A percentile compares a stretch with the other conserved stretches of the same genome.
These are phyloP conservation scores for Dolichotis patagonum DNA, from an alignment of 2,113 vertebrate species.

Conservation along the genomic window DNA sequence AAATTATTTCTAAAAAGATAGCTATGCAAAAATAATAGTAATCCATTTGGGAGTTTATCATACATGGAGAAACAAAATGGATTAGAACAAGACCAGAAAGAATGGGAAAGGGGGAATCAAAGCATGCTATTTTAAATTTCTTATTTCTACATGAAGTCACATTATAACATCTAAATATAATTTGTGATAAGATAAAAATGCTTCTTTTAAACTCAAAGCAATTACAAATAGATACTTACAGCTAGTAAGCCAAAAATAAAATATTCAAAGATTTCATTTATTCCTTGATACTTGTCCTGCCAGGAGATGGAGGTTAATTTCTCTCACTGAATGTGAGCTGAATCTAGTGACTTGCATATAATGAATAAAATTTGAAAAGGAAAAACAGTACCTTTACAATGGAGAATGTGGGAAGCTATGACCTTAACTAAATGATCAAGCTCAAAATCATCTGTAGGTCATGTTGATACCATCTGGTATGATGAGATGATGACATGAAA, in stretches of 20 bases:
- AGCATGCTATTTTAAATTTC: slow-evolving; percentile 4
- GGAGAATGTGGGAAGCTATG: neutral
- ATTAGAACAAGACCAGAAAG: neutral
- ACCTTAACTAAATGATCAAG: neutral
- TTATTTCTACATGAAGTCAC: neutral
- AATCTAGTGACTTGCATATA: slow-evolving; percentile 38
- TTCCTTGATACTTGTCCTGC: neutral
- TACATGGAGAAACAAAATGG: neutral
- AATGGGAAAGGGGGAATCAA: neutral
- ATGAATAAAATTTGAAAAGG: slow-evolving; percentile 11
- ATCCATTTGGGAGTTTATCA: neutral
- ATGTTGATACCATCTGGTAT: neutral
- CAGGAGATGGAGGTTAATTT: slow-evolving; percentile 21
- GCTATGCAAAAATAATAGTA: neutral
- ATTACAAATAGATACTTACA: neutral
- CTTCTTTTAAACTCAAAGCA: slow-evolving; percentile 15
- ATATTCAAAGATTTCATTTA: slow-evolving; percentile 32
- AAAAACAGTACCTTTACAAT: neutral
- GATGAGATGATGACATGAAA: neutral
- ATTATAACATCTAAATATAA: slow-evolving; percentile 10
- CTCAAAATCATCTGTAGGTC: neutral
- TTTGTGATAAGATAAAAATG: neutral
- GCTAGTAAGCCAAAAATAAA: slow-evolving; percentile 33
- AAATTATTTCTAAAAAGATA: neutral
- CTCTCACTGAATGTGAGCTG: neutral